Base-by-base conservation (phyloP, 2,888 invertebrate genomes). In the Augiades crinisus region DNA sequence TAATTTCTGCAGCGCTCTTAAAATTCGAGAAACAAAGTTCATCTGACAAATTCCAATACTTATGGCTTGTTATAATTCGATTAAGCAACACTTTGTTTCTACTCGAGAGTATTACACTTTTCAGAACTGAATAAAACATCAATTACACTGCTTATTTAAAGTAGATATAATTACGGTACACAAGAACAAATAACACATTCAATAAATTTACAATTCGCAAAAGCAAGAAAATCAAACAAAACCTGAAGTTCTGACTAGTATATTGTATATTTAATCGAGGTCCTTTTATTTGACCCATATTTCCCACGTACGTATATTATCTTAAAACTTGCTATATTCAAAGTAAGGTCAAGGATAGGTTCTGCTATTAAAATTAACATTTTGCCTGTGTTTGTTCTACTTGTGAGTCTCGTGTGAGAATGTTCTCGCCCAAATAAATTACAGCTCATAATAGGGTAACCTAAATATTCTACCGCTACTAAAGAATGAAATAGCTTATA, bases 361-460 rank as follows among this genome's bases (percentile, higher is more conserved):
- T 19, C 19, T 43, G 17, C 14, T 45, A 22, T 45, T 34, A 45
- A 44, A 31, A 44, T 44, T 45, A 45, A 34, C 21, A 45, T 34
- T 33, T 12, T 13, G 45, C 45, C 41, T 19, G 14, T 31, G 21
- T 33, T 41, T 45, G 19, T 22, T 22, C 34, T 34, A 34, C n/a
- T n/a, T n/a, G n/a, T n/a, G n/a, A 34, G 34, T 45, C 16, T 34
- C 34, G 33, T 45, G 45, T 22, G 45, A 45, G 34, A 34, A 34
- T 34, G 45, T 34, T n/a, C 34, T 34, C 14, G 22, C 22, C 45
- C 7, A 34, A 45, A 45, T 45, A 45, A 34, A 45, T 45, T 45
- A 34, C 19, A 7, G 8, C 31, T 1, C 4, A 27, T 33, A 33
- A 13, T 33, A 33, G 14, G 19, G 2, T 31, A 44, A 44, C 30